Evolutionary conservation across 2,797 vertebrate species (phyloP).

Genomic region (Sparidentex hasta): DNA sequence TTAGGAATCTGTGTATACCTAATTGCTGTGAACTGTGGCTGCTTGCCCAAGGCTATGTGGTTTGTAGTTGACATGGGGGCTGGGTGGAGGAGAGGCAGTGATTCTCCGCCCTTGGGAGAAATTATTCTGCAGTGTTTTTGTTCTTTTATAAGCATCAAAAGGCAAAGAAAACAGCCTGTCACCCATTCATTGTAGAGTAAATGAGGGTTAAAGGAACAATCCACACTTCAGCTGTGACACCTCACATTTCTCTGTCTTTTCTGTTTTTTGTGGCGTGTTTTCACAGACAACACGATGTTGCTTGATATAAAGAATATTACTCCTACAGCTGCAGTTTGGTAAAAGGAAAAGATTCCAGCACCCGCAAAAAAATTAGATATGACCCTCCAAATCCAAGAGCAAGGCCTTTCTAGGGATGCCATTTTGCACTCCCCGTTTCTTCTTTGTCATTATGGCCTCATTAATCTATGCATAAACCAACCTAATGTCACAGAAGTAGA

Average conservation of each 20-base stretch:
- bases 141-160: conserved; percentile 35
- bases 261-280: not conserved
- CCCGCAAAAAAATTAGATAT: not conserved
- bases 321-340: not conserved
- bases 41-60: conserved; percentile 55
- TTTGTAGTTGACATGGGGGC: conserved; percentile 37
- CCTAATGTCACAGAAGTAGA: not conserved
- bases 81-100: conserved; percentile 31
- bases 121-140: conserved; percentile 33
- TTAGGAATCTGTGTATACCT: conserved; percentile 70
- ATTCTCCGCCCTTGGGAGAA: conserved; percentile 38
- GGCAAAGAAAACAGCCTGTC: conserved; percentile 15
- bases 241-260: not conserved
- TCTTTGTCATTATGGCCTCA: not conserved
- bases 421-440: conserved; percentile 5
- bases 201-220: conserved; percentile 30
- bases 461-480: not conserved
- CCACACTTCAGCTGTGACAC: not conserved
- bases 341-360: conserved; percentile 1
- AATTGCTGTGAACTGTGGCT: conserved; percentile 69
- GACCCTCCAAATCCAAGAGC: not conserved
- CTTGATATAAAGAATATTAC: not conserved
- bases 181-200: conserved; percentile 20
- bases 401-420: not conserved
- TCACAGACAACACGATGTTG: not conserved